Base-by-base conservation (phyloP, 2,888 invertebrate genomes). In the Drosophila setosimentum region DNA sequence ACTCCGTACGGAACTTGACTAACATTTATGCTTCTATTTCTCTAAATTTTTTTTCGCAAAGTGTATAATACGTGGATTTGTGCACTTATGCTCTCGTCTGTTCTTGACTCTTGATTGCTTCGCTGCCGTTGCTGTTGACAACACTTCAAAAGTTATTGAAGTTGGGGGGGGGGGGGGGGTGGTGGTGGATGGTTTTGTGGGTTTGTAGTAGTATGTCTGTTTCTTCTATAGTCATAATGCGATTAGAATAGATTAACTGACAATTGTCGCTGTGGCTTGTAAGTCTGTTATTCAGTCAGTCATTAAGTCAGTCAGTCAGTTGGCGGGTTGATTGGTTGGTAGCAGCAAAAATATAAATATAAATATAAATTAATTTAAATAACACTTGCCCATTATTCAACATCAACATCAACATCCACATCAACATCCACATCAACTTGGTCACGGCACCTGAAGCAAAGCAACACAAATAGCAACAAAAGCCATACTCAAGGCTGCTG, bases 201-300 rank as follows among this genome's bases (percentile, higher is more conserved):
- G 24, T 27, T 35, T 75, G 50, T 30, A 8, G 32, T 51, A 16
- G 32, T 21, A 16, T 53, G 54, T 54, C 51, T 59, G 49, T 27
- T 53, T 48, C 65, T 45, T 70, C 68, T 66, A 60, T 42, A 61
- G 83, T 68, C 78, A 82, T 90, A 90, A 90, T 91, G 91, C 91
- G 91, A 90, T 90, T 91, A 90, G 88, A 84, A 86, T 81, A 89
- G 91, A 87, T 91, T 90, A 91, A 71, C 82, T 69, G 84, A 82
- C 78, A 83, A 87, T 83, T 87, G 89, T 82, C 74, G 83, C 74
- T 86, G 69, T 35, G 40, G 54, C 8, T 45, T 37, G 57, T 54
- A 65, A 53, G 30, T 13, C 48, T 42, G 49, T 30, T 29, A 5
- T 16, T 2, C 29, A 29, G 29, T 29, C 65, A 48, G 27, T 18